phyloP scores from a whole-genome alignment of 2,888 invertebrate genomes.

The Melinaea marsaeus region DNA sequence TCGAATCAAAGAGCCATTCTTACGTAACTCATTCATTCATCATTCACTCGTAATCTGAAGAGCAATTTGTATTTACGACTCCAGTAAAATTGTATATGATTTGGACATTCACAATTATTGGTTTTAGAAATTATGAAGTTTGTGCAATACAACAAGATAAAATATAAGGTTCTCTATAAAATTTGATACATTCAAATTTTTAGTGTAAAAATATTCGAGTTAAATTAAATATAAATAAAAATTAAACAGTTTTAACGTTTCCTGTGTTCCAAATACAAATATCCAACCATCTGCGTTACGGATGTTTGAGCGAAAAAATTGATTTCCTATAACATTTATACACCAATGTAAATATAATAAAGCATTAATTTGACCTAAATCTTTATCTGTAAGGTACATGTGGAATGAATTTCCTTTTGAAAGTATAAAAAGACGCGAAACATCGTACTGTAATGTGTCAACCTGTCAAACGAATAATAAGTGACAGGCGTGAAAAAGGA shows the following conservation, averaged over 20 bases:
- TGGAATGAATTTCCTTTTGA: no score
- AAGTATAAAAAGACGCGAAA: no score
- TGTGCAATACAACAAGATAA: no score
- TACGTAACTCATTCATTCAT: not conserved
- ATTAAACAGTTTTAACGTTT: conserved; percentile 1
- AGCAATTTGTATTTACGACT: no score
- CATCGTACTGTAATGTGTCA: not conserved
- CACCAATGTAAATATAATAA: not conserved
- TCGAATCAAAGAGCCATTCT: not conserved
- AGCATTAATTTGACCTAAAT: not conserved
- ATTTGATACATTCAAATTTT: no score
- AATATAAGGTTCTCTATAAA: no score
- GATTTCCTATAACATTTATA: conserved; percentile 1
- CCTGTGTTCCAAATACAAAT: conserved; percentile 5
- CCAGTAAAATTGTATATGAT: no score
- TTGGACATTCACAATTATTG: no score
- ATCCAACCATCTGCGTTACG: conserved; percentile 1
- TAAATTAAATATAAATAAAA: not conserved
- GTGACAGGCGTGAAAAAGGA: conserved; percentile 4
- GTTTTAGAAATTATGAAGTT: no score
- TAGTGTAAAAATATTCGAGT: no score
- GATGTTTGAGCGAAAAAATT: not conserved
- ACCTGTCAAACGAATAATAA: not conserved
- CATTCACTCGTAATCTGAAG: no score
- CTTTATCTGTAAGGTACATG: no score